Evolutionary conservation across 2,797 vertebrate species (phyloP), one percentile per base, ranked within the genome.

Genomic region (Oophaga sylvatica): DNA sequence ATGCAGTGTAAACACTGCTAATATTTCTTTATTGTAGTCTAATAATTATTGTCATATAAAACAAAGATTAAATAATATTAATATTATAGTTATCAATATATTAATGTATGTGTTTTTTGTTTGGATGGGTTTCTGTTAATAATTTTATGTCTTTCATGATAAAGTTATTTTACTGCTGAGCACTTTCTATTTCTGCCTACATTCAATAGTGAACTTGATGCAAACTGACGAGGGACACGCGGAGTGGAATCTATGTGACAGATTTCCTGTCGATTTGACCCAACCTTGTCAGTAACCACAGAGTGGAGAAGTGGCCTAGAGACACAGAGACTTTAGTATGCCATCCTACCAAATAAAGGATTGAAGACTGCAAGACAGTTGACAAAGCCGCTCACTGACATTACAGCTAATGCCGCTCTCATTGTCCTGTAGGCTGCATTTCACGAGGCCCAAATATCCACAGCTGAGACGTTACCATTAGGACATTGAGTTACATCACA

Each of bases 181-280:
- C 57, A 62, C 13, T 57, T 81, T 87, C 10, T 31, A n/a, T 71
- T 60, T 81, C 22, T 82, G 56, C 57, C 56, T 26, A 19, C 26
- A 68, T 68, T 35, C 60, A 70, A 53, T 11, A 41, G 20, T 83
- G 60, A 81, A 75, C 53, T 41, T 83, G 45, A 89, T 84, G 20
- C 22, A 17, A 76, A 57, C 15, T 81, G 81, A 87, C 77, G 5
- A 63, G 26, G 75, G 65, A 83, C 76, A 77, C 63, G 82, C 20
- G 35, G 11, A 60, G 57, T 12, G n/a, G 67, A 63, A 84, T 77
- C 63, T 70, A 68, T 76, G 22, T 87, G 86, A 87, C 80, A 82
- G 59, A 82, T 83, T 76, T 83, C 60, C 80, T 87, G 77, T n/a
- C 31, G 16, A 78, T 53, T 65, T 87, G 86, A 87, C 80, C 80